Percentiles rank a stretch among this genome's conserved stretches.
Conservation (phyloP, 2,113 vertebrate species). For the Fulmarus glacialis region DNA sequence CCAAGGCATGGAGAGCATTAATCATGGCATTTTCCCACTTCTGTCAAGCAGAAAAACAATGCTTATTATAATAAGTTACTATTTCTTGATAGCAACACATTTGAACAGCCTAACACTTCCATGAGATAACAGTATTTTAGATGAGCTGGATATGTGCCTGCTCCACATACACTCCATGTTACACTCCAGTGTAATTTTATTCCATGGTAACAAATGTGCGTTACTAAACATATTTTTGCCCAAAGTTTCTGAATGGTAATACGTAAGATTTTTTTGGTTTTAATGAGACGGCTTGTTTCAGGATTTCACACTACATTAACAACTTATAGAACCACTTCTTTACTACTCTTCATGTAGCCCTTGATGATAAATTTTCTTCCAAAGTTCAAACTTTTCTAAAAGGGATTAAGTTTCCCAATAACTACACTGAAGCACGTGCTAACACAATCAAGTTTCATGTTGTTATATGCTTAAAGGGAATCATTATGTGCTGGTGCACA, state of each 20-base stretch:
- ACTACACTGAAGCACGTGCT: not conserved
- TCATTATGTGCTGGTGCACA: not conserved
- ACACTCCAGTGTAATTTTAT: not conserved
- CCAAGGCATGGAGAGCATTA: not conserved
- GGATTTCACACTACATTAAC: not conserved
- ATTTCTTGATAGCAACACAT: not conserved
- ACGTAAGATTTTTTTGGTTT: not conserved
- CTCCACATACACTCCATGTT: not conserved
- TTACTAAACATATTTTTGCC: not conserved
- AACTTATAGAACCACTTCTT: not conserved
- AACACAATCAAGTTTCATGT: not conserved
- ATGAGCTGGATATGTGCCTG: not conserved
- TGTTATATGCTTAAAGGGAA: not conserved
- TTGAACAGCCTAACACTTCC: not conserved
- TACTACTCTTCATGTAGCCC: not conserved
- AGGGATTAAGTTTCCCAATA: not conserved
- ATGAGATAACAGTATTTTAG: not conserved
- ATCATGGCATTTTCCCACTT: not conserved
- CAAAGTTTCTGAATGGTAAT: not conserved
- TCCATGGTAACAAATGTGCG: not conserved
- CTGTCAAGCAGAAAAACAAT: not conserved
- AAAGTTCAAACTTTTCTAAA: not conserved
- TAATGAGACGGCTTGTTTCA: not conserved
- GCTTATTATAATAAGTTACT: not conserved
- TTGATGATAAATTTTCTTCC: not conserved